Base-by-base conservation (phyloP, 1,140 invertebrate genomes). In the Heliconius congener region DNA sequence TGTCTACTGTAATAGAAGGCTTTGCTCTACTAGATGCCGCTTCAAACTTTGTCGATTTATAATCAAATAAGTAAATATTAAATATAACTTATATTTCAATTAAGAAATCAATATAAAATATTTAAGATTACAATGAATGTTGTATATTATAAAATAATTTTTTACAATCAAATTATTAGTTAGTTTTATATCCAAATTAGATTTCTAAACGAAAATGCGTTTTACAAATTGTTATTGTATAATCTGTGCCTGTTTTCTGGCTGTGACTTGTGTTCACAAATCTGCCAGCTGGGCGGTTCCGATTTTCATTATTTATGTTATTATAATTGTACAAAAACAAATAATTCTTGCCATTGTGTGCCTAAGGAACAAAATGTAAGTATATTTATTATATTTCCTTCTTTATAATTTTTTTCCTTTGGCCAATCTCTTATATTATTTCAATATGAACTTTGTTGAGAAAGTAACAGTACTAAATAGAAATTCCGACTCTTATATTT, bases 201-300 rank as follows among this genome's bases (percentile, higher is more conserved):
- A 39, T 72, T 42, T 72, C 60, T 16, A 30, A 66, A 66, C 60
- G 60, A n/a, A 66, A 66, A 66, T 19, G 6, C 37, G 13, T 11
- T 37, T 50, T 55, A 23, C 18, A 27, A 27, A 73, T 46, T 71
- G 27, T 30, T 50, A 72, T 46, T 75, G 60, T 79, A 74, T 79
- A 70, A 60, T 79, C 74, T 77, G 71, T 81, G 50, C 37, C 52
- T 73, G 46, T 81, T 73, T 57, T 81, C 79, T 79, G 66, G 79
- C 60, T 57, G 57, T 77, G 60, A 74, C 77, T 75, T 85, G 82
- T 87, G 82, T 77, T 84, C 82, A 87, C 80, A 85, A 86, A 82
- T 92, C 88, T 91, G 91, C 90, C 89, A 92, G 89, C 90, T 92
- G 91, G 91, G 91, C 91, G 91, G 90, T 88, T 92, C 88, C 88